Evolutionary conservation across 2,113 vertebrate genomes (phyloP).

Genomic region (Forbesichthys papilliferus): DNA sequence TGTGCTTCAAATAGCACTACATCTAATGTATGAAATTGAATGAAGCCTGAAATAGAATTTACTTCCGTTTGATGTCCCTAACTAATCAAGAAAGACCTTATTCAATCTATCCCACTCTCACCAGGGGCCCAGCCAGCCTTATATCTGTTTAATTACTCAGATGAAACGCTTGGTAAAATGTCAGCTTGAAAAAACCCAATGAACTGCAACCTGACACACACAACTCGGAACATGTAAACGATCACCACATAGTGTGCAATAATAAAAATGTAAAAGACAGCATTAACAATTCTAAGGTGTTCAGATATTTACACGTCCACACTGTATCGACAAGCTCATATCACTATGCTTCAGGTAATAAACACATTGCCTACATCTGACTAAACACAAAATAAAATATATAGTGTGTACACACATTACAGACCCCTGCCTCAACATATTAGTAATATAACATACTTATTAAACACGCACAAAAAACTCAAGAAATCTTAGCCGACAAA

Average conservation of each 20-base stretch:
- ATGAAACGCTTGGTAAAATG: slow-evolving; percentile 63
- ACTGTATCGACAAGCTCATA: not conserved
- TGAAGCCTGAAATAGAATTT: not conserved
- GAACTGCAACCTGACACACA: not conserved
- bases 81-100: too few relatives aligned
- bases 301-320: not conserved
- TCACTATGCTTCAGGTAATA: not conserved
- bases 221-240: not conserved
- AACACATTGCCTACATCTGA: too few relatives aligned
- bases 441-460: not conserved
- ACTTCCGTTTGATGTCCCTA: too few relatives aligned
- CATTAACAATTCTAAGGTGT: not conserved
- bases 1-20: not conserved
- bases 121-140: slow-evolving; percentile 41
- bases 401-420: too few relatives aligned
- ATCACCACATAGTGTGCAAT: too few relatives aligned
- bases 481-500: slow-evolving; percentile 25
- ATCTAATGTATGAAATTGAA: not conserved
- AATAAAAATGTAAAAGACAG: not conserved
- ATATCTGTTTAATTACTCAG: slow-evolving; percentile 64
- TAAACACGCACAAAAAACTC: not conserved
- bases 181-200: slow-evolving; percentile 53
- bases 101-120: slow-evolving; percentile 1
- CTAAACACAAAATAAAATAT: too few relatives aligned
- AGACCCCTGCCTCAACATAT: not conserved